Conservation (phyloP, 2,888 invertebrate genomes). For the Erebia palarica region DNA sequence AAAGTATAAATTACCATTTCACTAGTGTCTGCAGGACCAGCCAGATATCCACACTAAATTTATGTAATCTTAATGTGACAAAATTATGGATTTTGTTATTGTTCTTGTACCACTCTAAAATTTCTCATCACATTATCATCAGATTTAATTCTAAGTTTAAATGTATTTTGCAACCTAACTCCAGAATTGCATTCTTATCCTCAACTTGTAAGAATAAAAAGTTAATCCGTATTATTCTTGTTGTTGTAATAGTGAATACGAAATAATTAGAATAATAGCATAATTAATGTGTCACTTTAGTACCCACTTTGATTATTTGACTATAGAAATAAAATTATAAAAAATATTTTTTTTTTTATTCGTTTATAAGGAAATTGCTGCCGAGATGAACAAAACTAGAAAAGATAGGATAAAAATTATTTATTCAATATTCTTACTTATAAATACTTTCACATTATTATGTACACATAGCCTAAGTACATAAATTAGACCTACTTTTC, state of each 20-base stretch:
- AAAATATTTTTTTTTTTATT: not conserved
- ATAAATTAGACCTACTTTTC: slow-evolving; percentile 29
- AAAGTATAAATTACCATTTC: too few species aligned
- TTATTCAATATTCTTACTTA: slow-evolving; percentile 29
- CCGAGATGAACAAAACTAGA: not conserved
- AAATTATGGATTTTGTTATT: not conserved
- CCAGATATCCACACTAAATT: not conserved
- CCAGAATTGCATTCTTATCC: slow-evolving; percentile 29
- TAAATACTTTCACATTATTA: slow-evolving; percentile 26
- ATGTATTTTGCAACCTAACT: slow-evolving; percentile 14
- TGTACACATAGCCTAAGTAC: slow-evolving; percentile 36
- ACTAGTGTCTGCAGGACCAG: too few species aligned
- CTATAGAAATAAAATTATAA: not conserved
- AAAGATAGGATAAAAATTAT: slow-evolving; percentile 15
- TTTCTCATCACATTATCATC: not conserved
- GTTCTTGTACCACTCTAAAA: not conserved
- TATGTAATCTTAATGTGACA: too few species aligned
- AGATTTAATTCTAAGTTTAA: slow-evolving; percentile 10
- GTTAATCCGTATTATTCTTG: slow-evolving; percentile 27
- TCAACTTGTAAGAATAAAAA: slow-evolving; percentile 10
- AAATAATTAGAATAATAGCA: slow-evolving; percentile 12
- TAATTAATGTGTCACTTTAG: slow-evolving; percentile 12
- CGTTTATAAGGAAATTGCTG: not conserved
- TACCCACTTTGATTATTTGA: not conserved
- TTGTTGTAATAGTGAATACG: slow-evolving; percentile 34